Percentiles rank a stretch among this genome's conserved stretches.
Conservation (phyloP, 1,140 invertebrate species). For the Heliconius nattereri region DNA sequence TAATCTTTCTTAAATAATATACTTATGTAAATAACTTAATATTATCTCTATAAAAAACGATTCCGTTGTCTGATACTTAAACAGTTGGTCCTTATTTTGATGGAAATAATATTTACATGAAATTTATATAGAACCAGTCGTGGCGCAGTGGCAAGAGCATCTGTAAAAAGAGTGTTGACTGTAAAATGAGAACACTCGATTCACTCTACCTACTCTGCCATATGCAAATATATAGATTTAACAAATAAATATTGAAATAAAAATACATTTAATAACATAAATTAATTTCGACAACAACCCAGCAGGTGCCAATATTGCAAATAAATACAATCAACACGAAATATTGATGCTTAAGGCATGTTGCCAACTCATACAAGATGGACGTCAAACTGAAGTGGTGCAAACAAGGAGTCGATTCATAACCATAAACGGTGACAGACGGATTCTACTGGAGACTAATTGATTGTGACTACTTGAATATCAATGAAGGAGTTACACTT, state of each 20-base stretch:
- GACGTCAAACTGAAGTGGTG: slow-evolving; percentile 52
- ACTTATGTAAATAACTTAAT: too few species aligned
- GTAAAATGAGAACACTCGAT: too few species aligned
- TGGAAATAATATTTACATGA: too few species aligned
- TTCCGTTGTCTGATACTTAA: too few species aligned
- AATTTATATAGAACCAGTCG: too few species aligned
- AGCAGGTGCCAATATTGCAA: slow-evolving; percentile 10
- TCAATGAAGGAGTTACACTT: background rate
- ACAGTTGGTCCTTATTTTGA: too few species aligned
- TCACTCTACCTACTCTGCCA: too few species aligned
- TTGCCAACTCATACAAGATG: slow-evolving; percentile 53
- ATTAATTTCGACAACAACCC: background rate
- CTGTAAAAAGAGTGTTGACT: too few species aligned
- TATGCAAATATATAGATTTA: too few species aligned
- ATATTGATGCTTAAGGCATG: slow-evolving; percentile 17
- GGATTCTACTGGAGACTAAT: slow-evolving; percentile 8
- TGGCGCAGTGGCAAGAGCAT: too few species aligned
- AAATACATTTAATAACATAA: background rate
- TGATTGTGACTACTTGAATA: background rate
- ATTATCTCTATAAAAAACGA: too few species aligned
- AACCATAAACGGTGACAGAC: slow-evolving; percentile 40
- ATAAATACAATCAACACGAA: slow-evolving; percentile 2
- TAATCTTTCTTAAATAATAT: too few species aligned
- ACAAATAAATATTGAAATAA: background rate
- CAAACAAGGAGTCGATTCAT: slow-evolving; percentile 46